Percentiles rank a stretch among this genome's conserved stretches.
Conservation (phyloP, 2,113 vertebrate genomes). For the Genyomyrus donnyi region DNA sequence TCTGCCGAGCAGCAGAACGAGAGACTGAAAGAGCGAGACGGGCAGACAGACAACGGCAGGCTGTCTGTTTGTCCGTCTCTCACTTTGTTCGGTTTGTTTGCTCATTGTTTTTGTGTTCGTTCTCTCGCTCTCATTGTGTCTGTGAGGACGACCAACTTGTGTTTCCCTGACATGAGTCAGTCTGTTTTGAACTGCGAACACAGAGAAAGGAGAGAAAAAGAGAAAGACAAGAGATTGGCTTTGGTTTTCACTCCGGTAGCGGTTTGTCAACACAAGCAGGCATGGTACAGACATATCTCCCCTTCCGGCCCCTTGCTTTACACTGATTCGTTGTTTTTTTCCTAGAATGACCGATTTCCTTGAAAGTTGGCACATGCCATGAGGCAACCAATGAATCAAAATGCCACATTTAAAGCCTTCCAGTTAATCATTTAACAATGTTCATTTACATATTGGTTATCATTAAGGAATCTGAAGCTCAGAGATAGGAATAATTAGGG, state of each 20-base stretch:
- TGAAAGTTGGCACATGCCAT: conserved; percentile 2
- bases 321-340: neutral
- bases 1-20: conserved; percentile 59
- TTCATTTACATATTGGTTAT: neutral
- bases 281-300: conserved; percentile 40
- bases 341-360: neutral
- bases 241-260: conserved; percentile 51
- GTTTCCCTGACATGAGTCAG: conserved; percentile 63
- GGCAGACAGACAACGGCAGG: conserved; percentile 41
- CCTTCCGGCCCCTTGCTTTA: neutral
- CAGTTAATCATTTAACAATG: neutral
- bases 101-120: conserved; percentile 52
- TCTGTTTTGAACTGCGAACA: conserved; percentile 69
- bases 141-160: conserved; percentile 55
- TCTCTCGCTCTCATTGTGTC: conserved; percentile 56
- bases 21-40: conserved; percentile 48
- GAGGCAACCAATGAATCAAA: neutral
- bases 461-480: neutral
- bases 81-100: conserved; percentile 46
- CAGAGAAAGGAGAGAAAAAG: conserved; percentile 64
- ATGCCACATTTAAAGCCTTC: neutral
- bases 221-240: conserved; percentile 66
- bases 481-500: neutral
- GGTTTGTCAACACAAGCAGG: conserved; percentile 54
- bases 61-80: conserved; percentile 36